phyloP scores from a whole-genome alignment of 2,888 invertebrate species.

The Hartigia nigra region DNA sequence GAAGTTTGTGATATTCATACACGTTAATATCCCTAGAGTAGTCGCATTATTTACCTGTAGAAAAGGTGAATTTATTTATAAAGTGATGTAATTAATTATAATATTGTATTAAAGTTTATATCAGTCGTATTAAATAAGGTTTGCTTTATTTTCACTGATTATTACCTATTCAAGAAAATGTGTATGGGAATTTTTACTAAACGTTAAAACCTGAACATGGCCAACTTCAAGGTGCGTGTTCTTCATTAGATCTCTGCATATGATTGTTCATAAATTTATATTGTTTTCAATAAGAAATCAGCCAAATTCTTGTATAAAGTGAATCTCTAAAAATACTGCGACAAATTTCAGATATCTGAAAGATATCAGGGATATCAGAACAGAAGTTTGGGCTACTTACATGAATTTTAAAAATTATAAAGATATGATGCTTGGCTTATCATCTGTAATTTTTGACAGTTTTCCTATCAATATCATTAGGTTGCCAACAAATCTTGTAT shows the following conservation, averaged over 20 bases:
- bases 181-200: no score
- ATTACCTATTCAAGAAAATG: no score
- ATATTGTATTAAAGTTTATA: no score
- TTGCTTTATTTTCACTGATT: no score
- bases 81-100: no score
- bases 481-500: constrained; percentile 29
- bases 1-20: no score
- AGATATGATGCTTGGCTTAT: neutral
- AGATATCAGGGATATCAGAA: neutral
- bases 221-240: neutral
- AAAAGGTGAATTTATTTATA: no score
- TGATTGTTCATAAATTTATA: neutral
- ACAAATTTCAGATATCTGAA: neutral
- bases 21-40: no score
- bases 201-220: no score
- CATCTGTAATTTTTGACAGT: constrained; percentile 32
- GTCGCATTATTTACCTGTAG: no score
- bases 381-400: neutral
- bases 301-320: neutral
- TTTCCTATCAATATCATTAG: constrained; percentile 57
- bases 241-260: neutral
- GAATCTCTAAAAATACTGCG: neutral
- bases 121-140: no score
- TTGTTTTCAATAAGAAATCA: neutral
- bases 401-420: neutral